These are phyloP conservation scores for Globia sparganii DNA, from an alignment of 2,888 invertebrate genomes.

Conservation along the genomic window DNA sequence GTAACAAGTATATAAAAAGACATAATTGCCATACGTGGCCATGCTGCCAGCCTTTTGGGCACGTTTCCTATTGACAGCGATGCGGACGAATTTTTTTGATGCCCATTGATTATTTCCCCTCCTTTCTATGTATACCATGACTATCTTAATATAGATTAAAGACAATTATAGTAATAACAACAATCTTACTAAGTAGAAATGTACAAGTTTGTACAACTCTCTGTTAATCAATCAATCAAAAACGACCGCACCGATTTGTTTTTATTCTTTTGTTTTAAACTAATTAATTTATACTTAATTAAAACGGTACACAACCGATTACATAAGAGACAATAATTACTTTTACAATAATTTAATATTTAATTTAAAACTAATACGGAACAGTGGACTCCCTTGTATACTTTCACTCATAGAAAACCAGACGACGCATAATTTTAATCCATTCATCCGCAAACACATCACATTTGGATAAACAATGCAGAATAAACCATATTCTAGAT, in stretches of 20 bases:
- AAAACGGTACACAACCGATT: not conserved
- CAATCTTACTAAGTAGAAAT: not conserved
- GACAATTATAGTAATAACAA: not conserved
- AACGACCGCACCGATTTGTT: not conserved
- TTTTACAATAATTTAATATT: not conserved
- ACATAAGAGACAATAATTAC: not conserved
- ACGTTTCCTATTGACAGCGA: no score
- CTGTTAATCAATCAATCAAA: not conserved
- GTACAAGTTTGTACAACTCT: not conserved
- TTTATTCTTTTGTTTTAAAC: not conserved
- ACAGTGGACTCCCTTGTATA: not conserved
- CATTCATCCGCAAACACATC: not conserved
- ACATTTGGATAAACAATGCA: not conserved
- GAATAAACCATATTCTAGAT: not conserved
- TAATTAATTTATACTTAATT: not conserved
- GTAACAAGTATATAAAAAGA: no score
- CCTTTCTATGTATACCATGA: not conserved
- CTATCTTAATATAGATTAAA: conserved; percentile 2
- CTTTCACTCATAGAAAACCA: not conserved
- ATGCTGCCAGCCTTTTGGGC: no score
- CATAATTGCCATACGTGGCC: no score
- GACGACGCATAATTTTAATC: not conserved
- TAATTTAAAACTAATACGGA: not conserved
- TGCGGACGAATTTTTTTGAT: no score
- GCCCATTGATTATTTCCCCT: no score